These are phyloP conservation scores for Dynastes grantii DNA, from an alignment of 2,888 invertebrate genomes.

Conservation along the genomic window DNA sequence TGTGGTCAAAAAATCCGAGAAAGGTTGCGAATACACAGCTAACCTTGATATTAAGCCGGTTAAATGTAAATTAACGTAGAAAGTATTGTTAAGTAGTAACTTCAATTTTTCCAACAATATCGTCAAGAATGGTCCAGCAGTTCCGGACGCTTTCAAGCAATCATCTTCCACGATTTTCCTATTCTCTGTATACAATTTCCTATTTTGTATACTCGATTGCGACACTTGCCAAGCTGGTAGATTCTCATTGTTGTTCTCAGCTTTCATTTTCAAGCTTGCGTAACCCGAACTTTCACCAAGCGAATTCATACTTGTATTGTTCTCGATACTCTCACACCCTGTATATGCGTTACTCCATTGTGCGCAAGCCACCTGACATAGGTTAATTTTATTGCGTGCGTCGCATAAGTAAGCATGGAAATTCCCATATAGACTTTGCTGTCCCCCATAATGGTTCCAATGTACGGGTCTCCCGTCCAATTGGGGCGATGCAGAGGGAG, in stretches of 20 bases:
- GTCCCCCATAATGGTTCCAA: constrained; percentile 73
- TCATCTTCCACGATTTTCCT: constrained; percentile 71
- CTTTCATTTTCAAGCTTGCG: constrained; percentile 79
- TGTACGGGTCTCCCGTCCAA: constrained; percentile 64
- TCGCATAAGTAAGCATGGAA: constrained; percentile 91
- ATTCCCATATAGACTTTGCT: constrained; percentile 83
- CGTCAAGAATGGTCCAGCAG: constrained; percentile 85
- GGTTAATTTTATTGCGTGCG: constrained; percentile 84
- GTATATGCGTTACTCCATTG: constrained; percentile 89
- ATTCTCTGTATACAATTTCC: constrained; percentile 54
- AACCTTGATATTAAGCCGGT: constrained; percentile 90
- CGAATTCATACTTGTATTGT: constrained; percentile 78
- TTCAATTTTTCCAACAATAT: constrained; percentile 87
- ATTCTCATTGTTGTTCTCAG: constrained; percentile 69
- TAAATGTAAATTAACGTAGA: constrained; percentile 89
- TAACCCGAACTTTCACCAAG: constrained; percentile 86
- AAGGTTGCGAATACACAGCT: constrained; percentile 90
- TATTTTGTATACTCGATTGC: constrained; percentile 65
- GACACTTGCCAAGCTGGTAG: constrained; percentile 65
- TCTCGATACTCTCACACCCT: constrained; percentile 71
- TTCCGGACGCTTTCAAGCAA: constrained; percentile 67
- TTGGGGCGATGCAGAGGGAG: constrained; percentile 57
- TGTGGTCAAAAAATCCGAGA: no score
- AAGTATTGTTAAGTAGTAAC: constrained; percentile 86
- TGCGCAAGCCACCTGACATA: constrained; percentile 82